These are phyloP conservation scores for Chinchilla lanigera DNA, from an alignment of 2,113 vertebrate genomes.

Conservation along the genomic window DNA sequence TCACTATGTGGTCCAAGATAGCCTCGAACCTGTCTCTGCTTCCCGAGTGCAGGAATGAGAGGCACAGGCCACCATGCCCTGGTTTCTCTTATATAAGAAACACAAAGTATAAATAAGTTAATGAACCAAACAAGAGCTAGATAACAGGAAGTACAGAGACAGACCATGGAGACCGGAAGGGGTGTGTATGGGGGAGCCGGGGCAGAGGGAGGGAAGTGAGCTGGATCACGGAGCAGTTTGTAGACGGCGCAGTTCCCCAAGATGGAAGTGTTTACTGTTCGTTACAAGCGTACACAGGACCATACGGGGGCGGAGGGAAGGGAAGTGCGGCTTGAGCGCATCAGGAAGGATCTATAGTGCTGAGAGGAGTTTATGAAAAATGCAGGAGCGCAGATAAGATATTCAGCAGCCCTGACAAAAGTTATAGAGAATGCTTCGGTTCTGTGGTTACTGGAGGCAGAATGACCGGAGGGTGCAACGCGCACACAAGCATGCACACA, in stretches of 20 bases:
- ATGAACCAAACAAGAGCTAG: neutral
- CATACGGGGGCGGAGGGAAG: neutral
- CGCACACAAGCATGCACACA: neutral
- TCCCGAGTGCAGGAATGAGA: neutral
- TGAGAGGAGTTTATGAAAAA: neutral
- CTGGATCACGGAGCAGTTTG: accelerated
- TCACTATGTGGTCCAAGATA: neutral
- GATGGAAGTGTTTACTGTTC: too few species aligned
- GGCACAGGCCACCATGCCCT: accelerated
- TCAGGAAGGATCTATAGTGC: neutral
- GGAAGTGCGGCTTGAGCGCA: neutral
- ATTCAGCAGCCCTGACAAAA: neutral
- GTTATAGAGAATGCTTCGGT: neutral
- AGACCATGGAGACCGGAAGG: neutral
- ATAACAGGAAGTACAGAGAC: neutral
- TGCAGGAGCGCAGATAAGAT: neutral
- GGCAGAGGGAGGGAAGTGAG: neutral
- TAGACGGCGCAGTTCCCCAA: accelerated
- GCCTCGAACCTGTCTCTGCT: neutral
- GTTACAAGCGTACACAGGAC: neutral
- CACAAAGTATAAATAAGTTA: neutral
- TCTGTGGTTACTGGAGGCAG: neutral
- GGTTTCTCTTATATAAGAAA: neutral
- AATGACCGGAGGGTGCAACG: neutral
- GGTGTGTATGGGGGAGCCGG: neutral